These are phyloP conservation scores for Drosophila rubida DNA, from an alignment of 2,888 invertebrate species.

Conservation along the genomic window DNA sequence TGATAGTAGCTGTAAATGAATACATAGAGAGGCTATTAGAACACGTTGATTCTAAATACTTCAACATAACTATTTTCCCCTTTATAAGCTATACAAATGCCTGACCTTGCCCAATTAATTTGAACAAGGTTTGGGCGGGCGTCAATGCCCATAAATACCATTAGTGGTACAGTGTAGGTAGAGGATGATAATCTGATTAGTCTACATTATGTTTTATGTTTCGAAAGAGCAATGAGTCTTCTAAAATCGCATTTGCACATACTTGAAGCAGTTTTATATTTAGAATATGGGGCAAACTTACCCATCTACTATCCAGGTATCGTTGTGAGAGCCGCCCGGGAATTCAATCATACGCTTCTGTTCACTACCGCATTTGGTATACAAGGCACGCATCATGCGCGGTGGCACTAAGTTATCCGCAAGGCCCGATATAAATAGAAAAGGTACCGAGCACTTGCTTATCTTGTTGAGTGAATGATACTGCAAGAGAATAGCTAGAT, in stretches of 20 bases:
- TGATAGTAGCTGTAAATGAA: conserved; percentile 83
- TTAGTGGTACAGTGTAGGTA: background rate
- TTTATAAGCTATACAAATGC: background rate
- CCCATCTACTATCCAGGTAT: conserved; percentile 95
- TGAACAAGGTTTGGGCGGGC: background rate
- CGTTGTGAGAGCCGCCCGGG: conserved; percentile 95
- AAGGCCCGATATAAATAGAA: conserved; percentile 94
- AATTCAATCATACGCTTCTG: conserved; percentile 92
- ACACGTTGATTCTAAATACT: background rate
- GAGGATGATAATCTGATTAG: conserved; percentile 2
- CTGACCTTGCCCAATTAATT: conserved; percentile 4
- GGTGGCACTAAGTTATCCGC: conserved; percentile 95
- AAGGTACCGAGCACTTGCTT: conserved; percentile 89
- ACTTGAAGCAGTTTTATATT: background rate
- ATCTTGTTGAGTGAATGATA: conserved; percentile 91
- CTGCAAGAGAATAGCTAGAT: conserved; percentile 83
- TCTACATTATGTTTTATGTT: conserved; percentile 11
- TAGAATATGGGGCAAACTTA: conserved; percentile 85
- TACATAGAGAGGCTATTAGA: background rate
- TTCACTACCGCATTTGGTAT: conserved; percentile 90
- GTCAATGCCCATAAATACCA: background rate
- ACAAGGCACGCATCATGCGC: conserved; percentile 93
- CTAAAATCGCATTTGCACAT: background rate
- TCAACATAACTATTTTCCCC: background rate
- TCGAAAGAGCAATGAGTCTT: background rate